Conservation (phyloP, 2,888 invertebrate genomes). For the Globia sparganii region DNA sequence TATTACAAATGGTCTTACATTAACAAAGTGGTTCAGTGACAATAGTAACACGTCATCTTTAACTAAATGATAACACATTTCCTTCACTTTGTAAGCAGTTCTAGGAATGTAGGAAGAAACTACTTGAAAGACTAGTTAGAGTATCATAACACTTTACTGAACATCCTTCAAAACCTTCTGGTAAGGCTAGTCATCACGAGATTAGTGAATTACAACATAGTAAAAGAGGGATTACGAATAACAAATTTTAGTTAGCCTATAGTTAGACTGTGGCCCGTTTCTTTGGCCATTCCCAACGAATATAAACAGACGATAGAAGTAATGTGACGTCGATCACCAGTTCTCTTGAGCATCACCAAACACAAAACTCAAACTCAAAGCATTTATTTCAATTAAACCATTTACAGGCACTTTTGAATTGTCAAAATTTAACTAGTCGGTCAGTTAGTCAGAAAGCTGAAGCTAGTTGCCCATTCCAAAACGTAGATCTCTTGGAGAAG, state of each 20-base stretch:
- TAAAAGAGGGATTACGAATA: background rate
- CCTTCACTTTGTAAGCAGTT: conserved; percentile 44
- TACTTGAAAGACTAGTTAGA: conserved; percentile 35
- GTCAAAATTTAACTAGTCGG: too few species aligned
- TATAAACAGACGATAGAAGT: background rate
- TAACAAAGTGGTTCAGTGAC: conserved; percentile 40
- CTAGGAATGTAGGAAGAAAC: conserved; percentile 53
- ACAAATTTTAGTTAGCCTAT: background rate
- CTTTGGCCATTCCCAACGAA: too few species aligned
- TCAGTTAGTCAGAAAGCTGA: too few species aligned
- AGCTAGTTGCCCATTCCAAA: too few species aligned
- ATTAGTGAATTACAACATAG: background rate
- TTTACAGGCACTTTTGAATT: too few species aligned
- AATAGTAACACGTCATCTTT: conserved; percentile 46
- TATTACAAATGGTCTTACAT: conserved; percentile 12
- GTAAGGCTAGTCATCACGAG: conserved; percentile 1
- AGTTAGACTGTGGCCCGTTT: background rate
- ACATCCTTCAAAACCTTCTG: conserved; percentile 15
- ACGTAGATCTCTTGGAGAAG: too few species aligned
- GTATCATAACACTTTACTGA: conserved; percentile 22
- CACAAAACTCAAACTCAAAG: too few species aligned
- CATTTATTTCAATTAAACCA: too few species aligned
- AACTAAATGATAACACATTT: conserved; percentile 61
- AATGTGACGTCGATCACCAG: background rate
- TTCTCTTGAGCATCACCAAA: background rate